Conservation (phyloP, 2,888 invertebrate genomes). For the Eilema sororculum region DNA sequence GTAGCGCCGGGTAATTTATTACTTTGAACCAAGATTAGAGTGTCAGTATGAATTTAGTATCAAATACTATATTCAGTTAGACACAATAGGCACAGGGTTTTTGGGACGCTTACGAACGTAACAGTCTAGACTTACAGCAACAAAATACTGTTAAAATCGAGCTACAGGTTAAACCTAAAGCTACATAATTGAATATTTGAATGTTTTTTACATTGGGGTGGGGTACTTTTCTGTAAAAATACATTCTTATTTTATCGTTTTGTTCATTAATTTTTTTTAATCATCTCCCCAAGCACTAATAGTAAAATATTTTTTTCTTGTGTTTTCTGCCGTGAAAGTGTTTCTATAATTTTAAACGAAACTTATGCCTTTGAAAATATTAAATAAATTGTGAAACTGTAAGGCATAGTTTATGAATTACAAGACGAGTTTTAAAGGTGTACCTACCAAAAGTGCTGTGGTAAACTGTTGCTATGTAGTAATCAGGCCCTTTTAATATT, state of each 20-base stretch:
- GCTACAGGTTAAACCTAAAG: not conserved
- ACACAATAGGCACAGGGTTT: not conserved
- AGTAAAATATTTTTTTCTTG: not conserved
- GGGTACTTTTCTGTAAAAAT: no score
- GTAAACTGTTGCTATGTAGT: not conserved
- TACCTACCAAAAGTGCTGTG: no score
- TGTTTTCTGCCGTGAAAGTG: not conserved
- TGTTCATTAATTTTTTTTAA: no score
- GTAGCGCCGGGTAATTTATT: slow-evolving; percentile 13
- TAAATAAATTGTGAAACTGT: not conserved
- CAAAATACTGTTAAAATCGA: not conserved
- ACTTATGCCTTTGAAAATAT: not conserved
- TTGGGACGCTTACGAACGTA: not conserved
- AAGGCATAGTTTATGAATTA: no score
- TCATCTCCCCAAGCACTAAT: not conserved
- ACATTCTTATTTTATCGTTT: no score
- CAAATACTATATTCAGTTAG: slow-evolving; percentile 8
- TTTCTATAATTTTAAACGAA: not conserved
- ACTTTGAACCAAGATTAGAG: slow-evolving; percentile 11
- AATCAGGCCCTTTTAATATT: not conserved
- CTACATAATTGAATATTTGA: not conserved
- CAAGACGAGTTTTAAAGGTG: no score
- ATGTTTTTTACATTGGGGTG: no score
- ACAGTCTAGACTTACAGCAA: not conserved
- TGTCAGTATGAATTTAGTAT: slow-evolving; percentile 17